These are phyloP conservation scores for Neosilurus hyrtlii DNA, from an alignment of 2,797 vertebrate species.

Conservation along the genomic window DNA sequence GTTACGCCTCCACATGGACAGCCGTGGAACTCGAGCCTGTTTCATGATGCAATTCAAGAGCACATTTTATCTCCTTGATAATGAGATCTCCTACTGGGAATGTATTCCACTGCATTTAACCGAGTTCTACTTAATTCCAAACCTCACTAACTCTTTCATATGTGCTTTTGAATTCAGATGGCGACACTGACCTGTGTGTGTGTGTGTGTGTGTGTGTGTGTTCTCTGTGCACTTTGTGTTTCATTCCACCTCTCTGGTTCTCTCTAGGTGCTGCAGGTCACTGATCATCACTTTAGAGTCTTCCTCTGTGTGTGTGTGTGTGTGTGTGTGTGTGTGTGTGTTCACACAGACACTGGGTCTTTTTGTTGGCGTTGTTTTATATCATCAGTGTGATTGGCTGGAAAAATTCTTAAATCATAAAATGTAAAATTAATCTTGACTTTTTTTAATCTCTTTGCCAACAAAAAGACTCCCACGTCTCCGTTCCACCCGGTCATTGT, in stretches of 20 bases:
- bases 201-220: neutral
- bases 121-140: neutral
- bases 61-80: conserved; percentile 8
- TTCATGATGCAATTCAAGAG: conserved; percentile 55
- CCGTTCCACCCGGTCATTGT: too few relatives aligned
- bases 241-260: conserved; percentile 29
- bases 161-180: conserved; percentile 61
- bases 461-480: conserved; percentile 23
- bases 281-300: conserved; percentile 31
- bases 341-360: neutral
- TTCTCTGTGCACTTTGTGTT: conserved; percentile 28
- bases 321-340: neutral
- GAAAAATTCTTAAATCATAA: neutral
- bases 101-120: neutral
- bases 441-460: conserved; percentile 15
- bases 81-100: neutral
- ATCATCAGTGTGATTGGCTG: neutral
- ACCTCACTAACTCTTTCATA: neutral
- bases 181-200: conserved; percentile 12
- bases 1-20: conserved; percentile 44
- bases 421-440: neutral
- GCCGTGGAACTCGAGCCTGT: conserved; percentile 29
- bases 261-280: conserved; percentile 39
- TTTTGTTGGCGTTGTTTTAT: conserved; percentile 39
- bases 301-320: neutral